Conservation (phyloP, 2,113 vertebrate species). For the Peromyscus californicus region DNA sequence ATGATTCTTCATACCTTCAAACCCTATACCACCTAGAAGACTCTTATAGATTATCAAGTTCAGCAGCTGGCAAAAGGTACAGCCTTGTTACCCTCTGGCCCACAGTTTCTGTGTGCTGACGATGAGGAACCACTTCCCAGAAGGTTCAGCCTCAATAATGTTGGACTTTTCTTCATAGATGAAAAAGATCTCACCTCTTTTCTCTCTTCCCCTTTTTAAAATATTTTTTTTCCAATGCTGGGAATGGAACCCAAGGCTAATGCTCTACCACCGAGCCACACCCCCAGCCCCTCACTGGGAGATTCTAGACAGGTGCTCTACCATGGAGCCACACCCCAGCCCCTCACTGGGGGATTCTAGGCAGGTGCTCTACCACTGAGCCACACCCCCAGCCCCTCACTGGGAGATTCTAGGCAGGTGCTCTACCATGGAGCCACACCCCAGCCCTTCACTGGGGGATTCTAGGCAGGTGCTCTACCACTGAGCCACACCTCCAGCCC, state of each 20-base stretch:
- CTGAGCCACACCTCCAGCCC: background rate
- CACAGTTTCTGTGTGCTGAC: background rate
- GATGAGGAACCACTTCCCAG: background rate
- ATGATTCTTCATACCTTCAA: background rate
- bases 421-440: background rate
- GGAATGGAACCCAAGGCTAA: background rate
- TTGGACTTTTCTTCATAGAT: background rate
- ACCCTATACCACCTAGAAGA: background rate
- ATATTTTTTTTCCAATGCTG: background rate
- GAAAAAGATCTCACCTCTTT: background rate
- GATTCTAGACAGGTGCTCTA: background rate
- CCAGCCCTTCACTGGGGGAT: background rate
- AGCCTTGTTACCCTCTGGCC: background rate
- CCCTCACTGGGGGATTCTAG: background rate
- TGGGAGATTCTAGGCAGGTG: background rate
- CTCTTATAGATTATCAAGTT: background rate
- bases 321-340: background rate
- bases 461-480: background rate
- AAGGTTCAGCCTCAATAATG: background rate
- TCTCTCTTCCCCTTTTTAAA: background rate
- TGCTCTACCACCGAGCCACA: background rate
- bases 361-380: background rate
- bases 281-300: background rate
- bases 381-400: background rate
- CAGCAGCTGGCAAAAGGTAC: background rate